Percentiles rank a stretch among this genome's conserved stretches.
These are phyloP conservation scores for Urocitellus parryii DNA, from an alignment of 2,113 vertebrate species.

Conservation along the genomic window DNA sequence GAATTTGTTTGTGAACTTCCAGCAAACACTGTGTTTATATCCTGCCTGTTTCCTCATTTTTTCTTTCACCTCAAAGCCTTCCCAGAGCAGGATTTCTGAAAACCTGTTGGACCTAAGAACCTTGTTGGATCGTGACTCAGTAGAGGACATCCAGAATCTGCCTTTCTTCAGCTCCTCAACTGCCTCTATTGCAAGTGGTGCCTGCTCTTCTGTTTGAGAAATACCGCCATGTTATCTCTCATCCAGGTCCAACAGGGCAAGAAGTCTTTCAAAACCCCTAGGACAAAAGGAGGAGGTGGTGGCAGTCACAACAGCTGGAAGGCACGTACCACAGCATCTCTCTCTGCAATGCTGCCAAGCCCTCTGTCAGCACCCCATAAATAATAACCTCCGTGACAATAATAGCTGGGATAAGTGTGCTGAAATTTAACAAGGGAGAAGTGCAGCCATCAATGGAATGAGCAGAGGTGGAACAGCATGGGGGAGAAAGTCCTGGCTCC, in stretches of 20 bases:
- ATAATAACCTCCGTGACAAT: constrained; percentile 31
- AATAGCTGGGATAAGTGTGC: background rate
- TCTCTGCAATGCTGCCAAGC: constrained; percentile 13
- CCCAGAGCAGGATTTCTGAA: background rate
- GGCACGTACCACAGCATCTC: background rate
- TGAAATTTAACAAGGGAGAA: constrained; percentile 62
- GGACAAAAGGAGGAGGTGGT: constrained; percentile 54
- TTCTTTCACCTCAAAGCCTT: background rate
- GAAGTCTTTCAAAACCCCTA: constrained; percentile 42
- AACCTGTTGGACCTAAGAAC: background rate
- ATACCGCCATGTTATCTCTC: background rate
- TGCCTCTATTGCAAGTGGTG: background rate
- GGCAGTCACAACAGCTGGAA: constrained; percentile 23
- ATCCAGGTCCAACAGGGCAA: background rate
- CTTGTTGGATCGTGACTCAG: background rate
- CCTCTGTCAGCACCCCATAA: constrained; percentile 59
- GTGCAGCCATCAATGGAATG: background rate
- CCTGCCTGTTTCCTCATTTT: background rate
- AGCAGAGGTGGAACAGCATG: too few species aligned
- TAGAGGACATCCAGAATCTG: background rate
- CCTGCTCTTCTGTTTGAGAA: background rate
- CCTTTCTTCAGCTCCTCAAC: background rate
- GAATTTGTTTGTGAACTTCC: background rate
- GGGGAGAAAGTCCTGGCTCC: background rate
- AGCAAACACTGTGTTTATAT: background rate